These are phyloP conservation scores for Peromyscus nudipes DNA, from an alignment of 2,797 vertebrate species.

Conservation along the genomic window DNA sequence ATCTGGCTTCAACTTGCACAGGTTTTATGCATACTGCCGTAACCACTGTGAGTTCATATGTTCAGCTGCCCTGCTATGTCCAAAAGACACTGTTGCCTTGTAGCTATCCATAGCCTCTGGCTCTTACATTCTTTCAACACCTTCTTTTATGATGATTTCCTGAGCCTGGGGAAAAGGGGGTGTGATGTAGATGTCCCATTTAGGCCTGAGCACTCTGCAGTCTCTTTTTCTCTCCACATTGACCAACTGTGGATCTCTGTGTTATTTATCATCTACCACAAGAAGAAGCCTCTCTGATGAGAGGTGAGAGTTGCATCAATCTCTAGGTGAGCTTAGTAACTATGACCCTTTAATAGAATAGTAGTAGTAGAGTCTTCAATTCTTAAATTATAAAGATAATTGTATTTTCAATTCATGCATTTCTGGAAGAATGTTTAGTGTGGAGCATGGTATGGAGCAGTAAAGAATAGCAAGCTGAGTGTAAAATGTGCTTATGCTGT, in stretches of 20 bases:
- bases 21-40: not conserved
- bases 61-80: not conserved
- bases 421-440: not conserved
- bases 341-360: not conserved
- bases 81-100: no score
- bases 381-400: not conserved
- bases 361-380: not conserved
- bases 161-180: no score
- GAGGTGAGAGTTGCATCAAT: not conserved
- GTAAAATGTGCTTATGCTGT: not conserved
- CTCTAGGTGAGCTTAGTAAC: not conserved
- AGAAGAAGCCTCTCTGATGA: not conserved
- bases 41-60: not conserved
- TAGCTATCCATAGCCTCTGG: not conserved
- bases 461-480: not conserved
- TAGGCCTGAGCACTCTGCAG: not conserved
- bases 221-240: not conserved
- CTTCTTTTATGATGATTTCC: no score
- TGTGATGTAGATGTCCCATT: no score
- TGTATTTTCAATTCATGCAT: not conserved
- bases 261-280: not conserved
- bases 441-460: no score
- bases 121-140: not conserved
- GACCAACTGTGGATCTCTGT: not conserved
- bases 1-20: not conserved